Evolutionary conservation across 2,113 vertebrate species (phyloP), one percentile per base, ranked within the genome.

Genomic region (Ophiodon elongatus): DNA sequence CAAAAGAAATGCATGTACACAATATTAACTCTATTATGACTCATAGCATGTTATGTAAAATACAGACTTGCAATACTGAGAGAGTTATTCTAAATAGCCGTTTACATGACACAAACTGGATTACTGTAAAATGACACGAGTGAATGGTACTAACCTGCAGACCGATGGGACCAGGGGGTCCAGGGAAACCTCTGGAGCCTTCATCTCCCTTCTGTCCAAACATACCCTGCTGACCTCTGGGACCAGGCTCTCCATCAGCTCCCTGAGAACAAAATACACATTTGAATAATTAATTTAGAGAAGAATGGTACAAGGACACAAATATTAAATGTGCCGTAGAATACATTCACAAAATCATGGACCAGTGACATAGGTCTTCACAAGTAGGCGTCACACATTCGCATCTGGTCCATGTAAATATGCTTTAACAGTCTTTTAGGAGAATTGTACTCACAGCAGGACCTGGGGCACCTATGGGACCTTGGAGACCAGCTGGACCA

Each of bases 181-280:
- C 98, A 1, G 97, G 98, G 89, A 99, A 99, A 60, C 98, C 98
- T 94, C 98, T 95, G 57, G 98, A 76, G 25, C 98, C 98, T 94
- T 99, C 98, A 78, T 99, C 98, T 82, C 98, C 98, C 81, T 99
- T 99, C 85, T 99, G 98, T 76, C 98, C 98, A 80, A 99, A 99
- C 97, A 99, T 99, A 8, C 98, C 98, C 94, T 99, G 98, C 78
- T 99, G 98, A 89, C 98, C 98, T 89, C 98, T 94, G 78, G 98
- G 98, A 64, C 98, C 98, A 31, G 98, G 96, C 83, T 99, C 98
- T 91, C 98, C 98, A 94, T 99, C 98, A 41, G 95, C 96, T 78
- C 98, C 98, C 98, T 99, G 91, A 87, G 59, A 90, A 74, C 45
- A 47, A 65, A 65, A 57, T 31, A 31, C 41, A 56, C n/a, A 70